Evolutionary conservation across 2,888 invertebrate genomes (phyloP).

Genomic region (Caradrina clavipalpis): DNA sequence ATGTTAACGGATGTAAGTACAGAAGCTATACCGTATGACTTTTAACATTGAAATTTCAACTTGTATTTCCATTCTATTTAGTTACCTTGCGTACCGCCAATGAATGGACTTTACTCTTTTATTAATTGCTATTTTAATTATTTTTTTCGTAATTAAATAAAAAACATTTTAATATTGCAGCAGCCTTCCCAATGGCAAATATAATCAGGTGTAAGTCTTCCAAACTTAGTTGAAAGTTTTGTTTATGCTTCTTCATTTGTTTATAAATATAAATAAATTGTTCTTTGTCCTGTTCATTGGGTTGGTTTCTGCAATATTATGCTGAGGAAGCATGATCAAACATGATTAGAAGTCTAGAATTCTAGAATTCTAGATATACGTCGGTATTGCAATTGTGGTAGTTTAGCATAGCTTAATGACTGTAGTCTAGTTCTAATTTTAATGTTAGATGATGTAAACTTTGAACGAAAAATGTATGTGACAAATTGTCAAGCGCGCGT

Average conservation of each 20-base stretch:
- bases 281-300: slow-evolving; percentile 49
- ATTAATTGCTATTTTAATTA: not conserved
- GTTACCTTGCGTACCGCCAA: no score
- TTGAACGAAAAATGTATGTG: no score
- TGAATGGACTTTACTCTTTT: no score
- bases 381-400: not conserved
- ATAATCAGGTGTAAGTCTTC: slow-evolving; percentile 55
- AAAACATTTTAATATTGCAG: slow-evolving; percentile 76
- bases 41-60: no score
- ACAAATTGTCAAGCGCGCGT: no score
- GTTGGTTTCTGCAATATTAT: slow-evolving; percentile 75
- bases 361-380: not conserved
- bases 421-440: no score
- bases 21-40: no score
- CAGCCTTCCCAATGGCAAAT: slow-evolving; percentile 71
- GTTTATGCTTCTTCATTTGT: slow-evolving; percentile 63
- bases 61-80: no score
- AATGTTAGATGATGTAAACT: no score
- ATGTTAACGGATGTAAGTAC: no score
- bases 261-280: not conserved
- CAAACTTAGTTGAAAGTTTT: slow-evolving; percentile 23
- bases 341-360: not conserved
- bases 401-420: not conserved
- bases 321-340: slow-evolving; percentile 66
- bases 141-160: not conserved